phyloP scores from a whole-genome alignment of 2,113 vertebrate genomes.

The Emydura subglobosa region DNA sequence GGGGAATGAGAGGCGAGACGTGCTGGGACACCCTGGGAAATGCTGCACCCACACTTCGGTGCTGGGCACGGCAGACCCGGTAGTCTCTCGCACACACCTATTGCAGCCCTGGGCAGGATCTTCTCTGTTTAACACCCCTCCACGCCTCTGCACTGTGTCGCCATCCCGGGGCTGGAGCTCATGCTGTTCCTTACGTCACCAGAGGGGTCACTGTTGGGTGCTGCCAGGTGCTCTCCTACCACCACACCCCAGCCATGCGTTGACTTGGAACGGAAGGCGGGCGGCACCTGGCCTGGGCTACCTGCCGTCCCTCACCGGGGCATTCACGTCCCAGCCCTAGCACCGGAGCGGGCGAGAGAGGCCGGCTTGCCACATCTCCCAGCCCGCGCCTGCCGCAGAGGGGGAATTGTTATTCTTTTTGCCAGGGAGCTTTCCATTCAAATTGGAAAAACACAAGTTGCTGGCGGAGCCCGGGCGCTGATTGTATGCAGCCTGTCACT shows the following conservation, averaged over 20 bases:
- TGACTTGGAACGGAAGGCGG: not conserved
- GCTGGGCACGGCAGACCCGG: no score
- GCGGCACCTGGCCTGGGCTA: not conserved
- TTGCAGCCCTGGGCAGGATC: no score
- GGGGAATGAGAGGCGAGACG: no score
- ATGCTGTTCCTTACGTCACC: no score
- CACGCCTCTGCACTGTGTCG: no score
- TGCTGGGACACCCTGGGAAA: no score
- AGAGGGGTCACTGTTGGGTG: not conserved
- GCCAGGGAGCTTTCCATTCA: conserved; percentile 37
- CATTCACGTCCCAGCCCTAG: not conserved
- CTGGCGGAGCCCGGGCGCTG: conserved; percentile 59
- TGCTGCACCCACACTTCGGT: no score
- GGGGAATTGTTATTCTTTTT: not conserved
- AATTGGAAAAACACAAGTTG: conserved; percentile 54
- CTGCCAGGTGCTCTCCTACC: no score
- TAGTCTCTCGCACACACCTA: no score
- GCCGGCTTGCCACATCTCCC: fast-evolving
- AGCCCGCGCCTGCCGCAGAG: not conserved
- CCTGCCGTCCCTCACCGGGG: fast-evolving
- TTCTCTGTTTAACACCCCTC: no score
- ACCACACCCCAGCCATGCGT: no score
- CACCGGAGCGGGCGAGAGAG: not conserved
- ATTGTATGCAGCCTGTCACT: conserved; percentile 75
- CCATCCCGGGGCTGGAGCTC: no score